A percentile compares a stretch with the other conserved stretches of the same genome.
phyloP scores from a whole-genome alignment of 2,113 vertebrate genomes.

The Trinectes maculatus region DNA sequence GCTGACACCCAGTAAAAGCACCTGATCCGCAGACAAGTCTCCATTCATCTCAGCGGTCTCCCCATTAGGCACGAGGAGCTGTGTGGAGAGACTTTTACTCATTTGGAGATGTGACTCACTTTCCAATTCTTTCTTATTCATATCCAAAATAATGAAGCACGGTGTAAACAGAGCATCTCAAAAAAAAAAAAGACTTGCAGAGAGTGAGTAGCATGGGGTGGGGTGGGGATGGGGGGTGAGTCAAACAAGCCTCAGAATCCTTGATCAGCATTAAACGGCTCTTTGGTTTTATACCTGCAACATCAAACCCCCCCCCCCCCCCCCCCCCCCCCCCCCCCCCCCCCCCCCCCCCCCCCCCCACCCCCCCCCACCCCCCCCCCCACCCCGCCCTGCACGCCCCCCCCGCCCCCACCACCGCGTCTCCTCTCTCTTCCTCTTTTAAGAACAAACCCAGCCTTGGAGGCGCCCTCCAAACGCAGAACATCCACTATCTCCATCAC shows the following conservation, averaged over 20 bases:
- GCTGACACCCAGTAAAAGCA: conserved; percentile 71
- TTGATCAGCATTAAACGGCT: conserved; percentile 73
- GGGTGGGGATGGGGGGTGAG: too few species aligned
- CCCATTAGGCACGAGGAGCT: conserved; percentile 70
- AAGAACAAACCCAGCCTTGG: conserved; percentile 49
- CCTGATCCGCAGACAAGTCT: conserved; percentile 66
- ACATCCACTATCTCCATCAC: conserved; percentile 59
- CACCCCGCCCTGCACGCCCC: too few species aligned
- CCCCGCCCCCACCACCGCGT: too few species aligned
- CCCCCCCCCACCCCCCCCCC: too few species aligned
- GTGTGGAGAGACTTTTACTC: conserved; percentile 65
- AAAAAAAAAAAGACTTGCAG: conserved; percentile 46
- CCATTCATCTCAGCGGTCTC: conserved; percentile 64
- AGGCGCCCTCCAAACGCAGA: conserved; percentile 48
- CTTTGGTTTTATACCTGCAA: conserved; percentile 68
- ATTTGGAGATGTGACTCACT: conserved; percentile 68
- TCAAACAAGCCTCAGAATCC: conserved; percentile 61
- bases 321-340: conserved; percentile 33
- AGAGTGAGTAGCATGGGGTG: conserved; percentile 21
- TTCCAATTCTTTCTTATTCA: conserved; percentile 66
- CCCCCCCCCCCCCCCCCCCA: too few species aligned
- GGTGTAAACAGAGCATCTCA: conserved; percentile 46
- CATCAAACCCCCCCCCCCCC: conserved; percentile 7
- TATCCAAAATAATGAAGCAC: conserved; percentile 75
- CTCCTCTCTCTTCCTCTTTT: conserved; percentile 54